Percentiles rank a stretch among this genome's conserved stretches.
Evolutionary conservation across 2,113 vertebrate genomes (phyloP).

Genomic region (Spilogale gracilis): DNA sequence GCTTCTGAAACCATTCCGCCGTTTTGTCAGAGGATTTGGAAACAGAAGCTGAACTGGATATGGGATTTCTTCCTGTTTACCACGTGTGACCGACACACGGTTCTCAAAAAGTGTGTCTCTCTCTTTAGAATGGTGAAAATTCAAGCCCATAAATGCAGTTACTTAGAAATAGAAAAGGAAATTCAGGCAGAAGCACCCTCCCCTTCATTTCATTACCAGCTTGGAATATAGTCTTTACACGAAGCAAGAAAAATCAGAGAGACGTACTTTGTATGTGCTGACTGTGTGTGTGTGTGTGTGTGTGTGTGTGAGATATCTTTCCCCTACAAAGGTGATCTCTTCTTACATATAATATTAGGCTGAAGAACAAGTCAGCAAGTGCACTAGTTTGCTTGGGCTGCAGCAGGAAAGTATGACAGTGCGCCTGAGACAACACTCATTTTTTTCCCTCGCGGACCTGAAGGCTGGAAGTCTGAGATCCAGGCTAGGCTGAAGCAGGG

Average conservation of each 20-base stretch:
- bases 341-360: not conserved
- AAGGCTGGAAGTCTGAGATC: not conserved
- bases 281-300: too few relatives aligned
- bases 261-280: too few relatives aligned
- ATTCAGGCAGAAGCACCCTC: not conserved
- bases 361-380: not conserved
- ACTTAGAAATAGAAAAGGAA: not conserved
- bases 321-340: not conserved
- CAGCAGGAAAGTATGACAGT: rapidly evolving
- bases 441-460: not conserved
- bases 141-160: not conserved
- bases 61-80: not conserved
- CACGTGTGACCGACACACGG: not conserved
- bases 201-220: not conserved
- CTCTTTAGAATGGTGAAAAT: conserved; percentile 11
- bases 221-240: too few relatives aligned
- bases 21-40: conserved; percentile 84
- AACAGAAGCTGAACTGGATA: conserved; percentile 79
- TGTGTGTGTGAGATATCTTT: not conserved
- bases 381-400: rapidly evolving
- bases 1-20: conserved; percentile 83
- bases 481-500: rapidly evolving
- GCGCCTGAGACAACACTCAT: rapidly evolving
- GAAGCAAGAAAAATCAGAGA: too few relatives aligned
- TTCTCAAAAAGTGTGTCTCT: not conserved